Evolutionary conservation across 2,113 vertebrate genomes (phyloP).

Genomic region (Xenus cinereus): DNA sequence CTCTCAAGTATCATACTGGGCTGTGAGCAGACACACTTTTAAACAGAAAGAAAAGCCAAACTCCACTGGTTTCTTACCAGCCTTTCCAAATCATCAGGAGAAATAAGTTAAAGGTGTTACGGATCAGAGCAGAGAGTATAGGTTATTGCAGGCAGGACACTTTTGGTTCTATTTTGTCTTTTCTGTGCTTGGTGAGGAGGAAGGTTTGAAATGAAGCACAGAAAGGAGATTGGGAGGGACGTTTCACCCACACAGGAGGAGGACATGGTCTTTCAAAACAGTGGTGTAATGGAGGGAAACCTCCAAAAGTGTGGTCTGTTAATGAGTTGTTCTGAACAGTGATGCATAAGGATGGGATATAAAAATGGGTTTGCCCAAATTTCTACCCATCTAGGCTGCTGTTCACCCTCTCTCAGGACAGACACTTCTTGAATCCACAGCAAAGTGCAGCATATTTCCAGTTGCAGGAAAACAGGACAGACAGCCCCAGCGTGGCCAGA

Average conservation of each 20-base stretch:
- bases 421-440: not conserved
- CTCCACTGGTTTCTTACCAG: not conserved
- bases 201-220: not conserved
- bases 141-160: not conserved
- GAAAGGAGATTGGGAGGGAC: not conserved
- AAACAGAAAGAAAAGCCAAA: not conserved
- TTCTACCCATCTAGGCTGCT: not conserved
- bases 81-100: not conserved
- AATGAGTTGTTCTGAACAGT: not conserved
- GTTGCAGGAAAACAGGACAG: not conserved
- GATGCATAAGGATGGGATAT: not conserved
- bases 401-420: not conserved
- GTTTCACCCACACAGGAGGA: not conserved
- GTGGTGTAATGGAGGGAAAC: accelerated
- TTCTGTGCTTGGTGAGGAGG: not conserved
- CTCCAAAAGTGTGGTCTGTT: not conserved
- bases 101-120: not conserved
- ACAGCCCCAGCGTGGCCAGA: not conserved
- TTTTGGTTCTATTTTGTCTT: not conserved
- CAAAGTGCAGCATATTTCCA: not conserved
- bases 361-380: not conserved
- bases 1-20: not conserved
- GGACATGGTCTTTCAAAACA: not conserved
- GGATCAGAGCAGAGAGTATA: not conserved
- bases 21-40: not conserved